phyloP scores from a whole-genome alignment of 2,113 vertebrate species.

The Tichodroma muraria region DNA sequence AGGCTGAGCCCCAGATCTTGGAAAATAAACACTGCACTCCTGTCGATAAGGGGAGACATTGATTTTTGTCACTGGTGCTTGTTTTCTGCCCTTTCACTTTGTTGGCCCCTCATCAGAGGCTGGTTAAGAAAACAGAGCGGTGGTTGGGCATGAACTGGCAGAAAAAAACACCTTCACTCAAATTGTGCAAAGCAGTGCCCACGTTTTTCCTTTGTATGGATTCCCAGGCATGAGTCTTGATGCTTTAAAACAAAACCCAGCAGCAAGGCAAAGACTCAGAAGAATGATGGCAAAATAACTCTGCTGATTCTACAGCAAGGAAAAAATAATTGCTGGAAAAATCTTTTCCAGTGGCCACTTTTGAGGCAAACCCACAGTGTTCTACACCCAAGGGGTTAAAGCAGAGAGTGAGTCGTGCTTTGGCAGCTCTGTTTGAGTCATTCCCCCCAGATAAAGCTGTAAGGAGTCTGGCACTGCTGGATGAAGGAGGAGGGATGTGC shows the following conservation, averaged over 20 bases:
- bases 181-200: fast-evolving
- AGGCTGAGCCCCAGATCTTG: not conserved
- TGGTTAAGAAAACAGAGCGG: not conserved
- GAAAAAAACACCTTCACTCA: not conserved
- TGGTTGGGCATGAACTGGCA: not conserved
- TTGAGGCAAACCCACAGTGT: not conserved
- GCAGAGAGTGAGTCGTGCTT: not conserved
- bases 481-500: not conserved
- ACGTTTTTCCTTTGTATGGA: fast-evolving
- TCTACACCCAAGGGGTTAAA: not conserved
- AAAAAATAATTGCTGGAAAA: not conserved
- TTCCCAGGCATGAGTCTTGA: not conserved
- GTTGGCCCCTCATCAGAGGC: not conserved
- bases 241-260: not conserved
- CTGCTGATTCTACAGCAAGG: not conserved
- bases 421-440: not conserved
- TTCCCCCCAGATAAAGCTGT: not conserved
- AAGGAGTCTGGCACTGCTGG: not conserved
- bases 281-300: not conserved
- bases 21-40: not conserved
- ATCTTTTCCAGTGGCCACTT: not conserved
- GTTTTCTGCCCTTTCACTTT: conserved; percentile 16
- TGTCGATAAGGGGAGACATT: not conserved
- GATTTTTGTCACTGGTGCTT: not conserved
- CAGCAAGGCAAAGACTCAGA: fast-evolving